Base-by-base conservation (phyloP, 2,797 vertebrate genomes). In the Syncerus caffer region DNA sequence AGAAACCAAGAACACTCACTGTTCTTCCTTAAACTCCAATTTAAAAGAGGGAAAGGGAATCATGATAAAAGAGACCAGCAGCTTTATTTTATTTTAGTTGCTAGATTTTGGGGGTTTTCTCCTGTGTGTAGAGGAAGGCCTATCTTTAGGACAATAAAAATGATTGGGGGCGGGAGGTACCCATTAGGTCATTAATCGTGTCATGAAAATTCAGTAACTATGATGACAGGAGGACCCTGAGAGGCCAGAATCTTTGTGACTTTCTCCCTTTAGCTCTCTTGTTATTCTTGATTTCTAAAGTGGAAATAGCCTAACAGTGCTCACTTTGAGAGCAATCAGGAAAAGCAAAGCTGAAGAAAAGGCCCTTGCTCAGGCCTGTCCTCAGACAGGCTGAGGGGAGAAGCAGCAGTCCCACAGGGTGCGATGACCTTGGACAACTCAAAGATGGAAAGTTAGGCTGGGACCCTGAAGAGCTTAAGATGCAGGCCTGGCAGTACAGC, bases 81-180 rank as follows among this genome's bases (percentile, higher is more conserved):
- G 17, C 51, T 95, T 64, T 34, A 95, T 7, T 78, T 90, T 92
- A 94, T 57, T 94, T 87, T 34, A 27, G 8, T 3, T 86, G 16
- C 53, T 60, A 94, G 53, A 87, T 60, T 51, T 50, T 0, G 1
- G 42, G 34, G 9, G 0, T 79, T 78, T 89, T 79, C 74, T 76
- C 58, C 27, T 64, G 7, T 47, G 31, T 47, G 21, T 15, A 9
- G 14, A 83, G 57, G 42, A 91, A 86, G 29, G 8, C n/a, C 71
- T 42, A n/a, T 51, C 71, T 96, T 95, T 82, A 79, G n/a, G n/a
- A 89, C 38, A 92, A 62, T 85, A 93, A 71, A 92, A 96, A 51
- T 21, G 23, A 64, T 47, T 51, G 13, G 7, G 1, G 0, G 53
- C 16, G 3, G 7, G 5, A 1, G 42, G 9, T 85, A 89, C n/a